These are phyloP conservation scores for Ciconia boyciana DNA, from an alignment of 2,113 vertebrate genomes.

Conservation along the genomic window DNA sequence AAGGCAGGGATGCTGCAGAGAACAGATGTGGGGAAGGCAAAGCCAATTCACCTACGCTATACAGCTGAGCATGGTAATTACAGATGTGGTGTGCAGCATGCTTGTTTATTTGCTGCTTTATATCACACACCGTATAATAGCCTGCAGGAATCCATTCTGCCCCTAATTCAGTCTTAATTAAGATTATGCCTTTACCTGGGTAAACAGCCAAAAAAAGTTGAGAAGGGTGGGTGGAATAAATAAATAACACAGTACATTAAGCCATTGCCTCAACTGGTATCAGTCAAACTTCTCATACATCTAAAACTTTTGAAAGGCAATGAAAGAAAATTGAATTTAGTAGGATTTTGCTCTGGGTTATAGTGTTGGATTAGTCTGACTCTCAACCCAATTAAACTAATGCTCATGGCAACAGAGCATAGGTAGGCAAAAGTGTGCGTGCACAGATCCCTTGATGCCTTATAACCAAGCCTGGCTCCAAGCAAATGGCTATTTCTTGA, in stretches of 20 bases:
- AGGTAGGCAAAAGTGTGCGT: not conserved
- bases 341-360: not conserved
- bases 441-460: not conserved
- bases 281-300: not conserved
- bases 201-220: conserved; percentile 3
- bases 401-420: not conserved
- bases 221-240: not conserved
- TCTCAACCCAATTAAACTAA: not conserved
- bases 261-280: not conserved
- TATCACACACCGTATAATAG: not conserved
- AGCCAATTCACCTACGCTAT: not conserved
- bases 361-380: not conserved
- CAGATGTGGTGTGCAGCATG: not conserved
- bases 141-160: not conserved
- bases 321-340: not conserved
- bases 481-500: not conserved
- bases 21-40: not conserved
- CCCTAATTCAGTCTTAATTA: conserved; percentile 15
- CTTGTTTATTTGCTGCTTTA: conserved; percentile 23
- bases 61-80: not conserved
- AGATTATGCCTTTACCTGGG: not conserved
- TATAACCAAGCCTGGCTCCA: not conserved
- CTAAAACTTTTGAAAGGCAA: not conserved
- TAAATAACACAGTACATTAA: not conserved
- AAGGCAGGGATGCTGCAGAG: not conserved